A percentile compares a stretch with the other conserved stretches of the same genome.
phyloP scores from a whole-genome alignment of 2,888 invertebrate species.

The Beris chalybata region DNA sequence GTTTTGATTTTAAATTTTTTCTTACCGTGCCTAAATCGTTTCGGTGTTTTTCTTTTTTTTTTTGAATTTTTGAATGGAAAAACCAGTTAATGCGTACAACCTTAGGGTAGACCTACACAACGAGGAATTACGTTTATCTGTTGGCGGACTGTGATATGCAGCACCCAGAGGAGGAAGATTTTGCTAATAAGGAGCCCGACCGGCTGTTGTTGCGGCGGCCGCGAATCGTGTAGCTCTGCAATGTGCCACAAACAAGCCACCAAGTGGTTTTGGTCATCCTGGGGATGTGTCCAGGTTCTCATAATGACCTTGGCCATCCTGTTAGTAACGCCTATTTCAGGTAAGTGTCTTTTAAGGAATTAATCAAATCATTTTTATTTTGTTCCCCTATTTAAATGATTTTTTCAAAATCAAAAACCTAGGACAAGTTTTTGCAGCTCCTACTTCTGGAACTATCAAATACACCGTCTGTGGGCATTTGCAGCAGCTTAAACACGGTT shows the following conservation, averaged over 20 bases:
- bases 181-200: constrained; percentile 41
- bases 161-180: constrained; percentile 41
- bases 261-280: constrained; percentile 41
- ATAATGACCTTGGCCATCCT: constrained; percentile 42
- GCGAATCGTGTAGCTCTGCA: constrained; percentile 43
- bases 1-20: neutral
- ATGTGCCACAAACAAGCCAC: constrained; percentile 40
- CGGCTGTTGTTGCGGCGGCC: constrained; percentile 42
- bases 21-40: neutral
- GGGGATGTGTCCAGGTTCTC: constrained; percentile 42
- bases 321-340: constrained; percentile 37
- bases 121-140: constrained; percentile 30
- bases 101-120: constrained; percentile 22
- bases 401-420: no score
- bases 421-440: no score
- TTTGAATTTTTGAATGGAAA: constrained; percentile 36
- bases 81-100: constrained; percentile 20
- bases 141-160: constrained; percentile 41
- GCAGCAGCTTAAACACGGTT: no score
- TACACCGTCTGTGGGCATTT: no score
- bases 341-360: constrained; percentile 22
- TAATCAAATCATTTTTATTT: no score
- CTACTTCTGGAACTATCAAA: no score
- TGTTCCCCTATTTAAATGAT: no score
- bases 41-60: neutral